A percentile compares a stretch with the other conserved stretches of the same genome.
These are phyloP conservation scores for Colletes latitarsis DNA, from an alignment of 1,140 invertebrate species.

Conservation along the genomic window DNA sequence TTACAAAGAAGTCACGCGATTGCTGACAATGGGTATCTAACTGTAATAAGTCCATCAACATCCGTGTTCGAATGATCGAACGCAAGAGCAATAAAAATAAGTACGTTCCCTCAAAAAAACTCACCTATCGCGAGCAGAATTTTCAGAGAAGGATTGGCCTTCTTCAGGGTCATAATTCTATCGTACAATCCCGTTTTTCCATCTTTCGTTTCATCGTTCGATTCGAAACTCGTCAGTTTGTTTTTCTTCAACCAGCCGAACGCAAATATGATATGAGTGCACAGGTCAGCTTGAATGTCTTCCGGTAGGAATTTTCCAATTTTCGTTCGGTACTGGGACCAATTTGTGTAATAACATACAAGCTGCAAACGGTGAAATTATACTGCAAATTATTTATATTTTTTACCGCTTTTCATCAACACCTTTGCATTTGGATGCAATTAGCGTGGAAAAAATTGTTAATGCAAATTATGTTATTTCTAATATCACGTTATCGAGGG, in stretches of 20 bases:
- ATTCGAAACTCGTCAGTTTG: slow-evolving; percentile 94
- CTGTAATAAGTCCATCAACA: too few species aligned
- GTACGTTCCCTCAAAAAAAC: slow-evolving; percentile 59
- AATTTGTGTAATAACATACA: slow-evolving; percentile 98
- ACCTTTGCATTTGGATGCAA: too few species aligned
- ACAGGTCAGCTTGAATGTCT: slow-evolving; percentile 96
- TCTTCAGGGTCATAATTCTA: slow-evolving; percentile 90
- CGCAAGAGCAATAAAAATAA: too few species aligned
- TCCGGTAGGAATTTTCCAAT: slow-evolving; percentile 96
- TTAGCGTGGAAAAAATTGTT: too few species aligned
- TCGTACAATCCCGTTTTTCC: slow-evolving; percentile 95
- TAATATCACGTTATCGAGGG: too few species aligned
- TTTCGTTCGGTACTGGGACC: slow-evolving; percentile 97
- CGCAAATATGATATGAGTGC: slow-evolving; percentile 97
- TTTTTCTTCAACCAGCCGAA: slow-evolving; percentile 99
- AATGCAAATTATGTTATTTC: too few species aligned
- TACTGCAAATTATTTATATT: slow-evolving; percentile 83
- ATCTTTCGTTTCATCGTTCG: slow-evolving; percentile 95
- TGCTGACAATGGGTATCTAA: too few species aligned
- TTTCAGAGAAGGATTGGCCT: slow-evolving; percentile 94
- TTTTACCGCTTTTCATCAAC: too few species aligned
- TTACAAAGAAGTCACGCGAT: too few species aligned
- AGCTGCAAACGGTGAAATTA: slow-evolving; percentile 80
- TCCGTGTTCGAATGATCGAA: too few species aligned
- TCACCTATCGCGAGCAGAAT: slow-evolving; percentile 93